A percentile compares a stretch with the other conserved stretches of the same genome.
These are phyloP conservation scores for Muraenolepis orangiensis DNA, from an alignment of 2,797 vertebrate genomes.

Conservation along the genomic window DNA sequence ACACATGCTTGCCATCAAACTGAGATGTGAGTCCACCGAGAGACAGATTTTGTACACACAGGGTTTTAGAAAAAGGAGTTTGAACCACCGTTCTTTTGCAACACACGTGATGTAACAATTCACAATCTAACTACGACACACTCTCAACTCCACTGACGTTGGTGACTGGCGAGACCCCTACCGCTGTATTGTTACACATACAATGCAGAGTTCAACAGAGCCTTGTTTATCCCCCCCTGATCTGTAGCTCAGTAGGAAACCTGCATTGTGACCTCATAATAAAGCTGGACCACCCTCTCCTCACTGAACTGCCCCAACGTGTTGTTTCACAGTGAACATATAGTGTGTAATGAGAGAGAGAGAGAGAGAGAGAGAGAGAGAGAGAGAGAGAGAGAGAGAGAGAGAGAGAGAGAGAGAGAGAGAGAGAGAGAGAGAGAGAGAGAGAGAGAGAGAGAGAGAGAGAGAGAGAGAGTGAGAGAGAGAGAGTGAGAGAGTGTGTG, in stretches of 20 bases:
- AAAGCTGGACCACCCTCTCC: slow-evolving; percentile 27
- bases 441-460: background rate
- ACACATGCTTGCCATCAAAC: slow-evolving; percentile 57
- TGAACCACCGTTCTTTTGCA: background rate
- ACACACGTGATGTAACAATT: background rate
- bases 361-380: too few relatives aligned
- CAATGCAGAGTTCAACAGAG: background rate
- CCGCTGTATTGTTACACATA: slow-evolving; percentile 1
- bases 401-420: background rate
- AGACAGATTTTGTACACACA: slow-evolving; percentile 18
- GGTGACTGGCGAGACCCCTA: background rate
- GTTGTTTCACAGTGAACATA: background rate
- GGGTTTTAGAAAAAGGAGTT: background rate
- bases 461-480: background rate
- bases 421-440: too few relatives aligned
- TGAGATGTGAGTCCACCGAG: slow-evolving; percentile 56
- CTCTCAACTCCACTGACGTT: background rate
- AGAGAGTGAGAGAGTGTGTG: background rate
- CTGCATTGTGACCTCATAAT: slow-evolving; percentile 33
- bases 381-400: too few relatives aligned
- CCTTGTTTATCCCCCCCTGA: background rate
- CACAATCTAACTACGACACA: background rate
- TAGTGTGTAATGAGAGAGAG: too few relatives aligned
- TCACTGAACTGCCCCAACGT: background rate
- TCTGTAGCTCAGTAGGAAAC: slow-evolving; percentile 14